Evolutionary conservation across 1,140 invertebrate genomes (phyloP), one percentile per base, ranked within the genome.

Genomic region (Papilio polytes): DNA sequence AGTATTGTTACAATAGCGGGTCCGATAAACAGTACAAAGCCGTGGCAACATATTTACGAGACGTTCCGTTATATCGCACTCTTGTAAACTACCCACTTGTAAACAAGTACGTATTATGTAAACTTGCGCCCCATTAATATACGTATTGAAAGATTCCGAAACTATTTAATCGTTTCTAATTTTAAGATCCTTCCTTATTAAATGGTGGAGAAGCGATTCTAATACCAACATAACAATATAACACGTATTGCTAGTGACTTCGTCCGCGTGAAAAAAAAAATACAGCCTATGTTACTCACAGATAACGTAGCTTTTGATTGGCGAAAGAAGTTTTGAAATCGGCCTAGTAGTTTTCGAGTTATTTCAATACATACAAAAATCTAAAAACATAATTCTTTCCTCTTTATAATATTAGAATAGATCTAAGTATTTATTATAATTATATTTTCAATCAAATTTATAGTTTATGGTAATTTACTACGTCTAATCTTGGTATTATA

Each of bases 11-110:
- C 26, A 66, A 31, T 31, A 26, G 63, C 22, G 2, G 2, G 13
- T 31, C 63, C 15, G 9, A 31, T 66, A 66, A 66, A 66, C 63
- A 66, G 12, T 26, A 31, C 12, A 66, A 12, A 36, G 13, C 3
- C 12, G 63, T 31, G 63, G 63, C 13, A 70, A 70, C 63, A 6
- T 70, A 70, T 70, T 70, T 70, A 70, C 63, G 63, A 70, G 63
- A 63, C 59, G 59, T 70, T 31, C 31, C 20, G 26, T 70, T 70
- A 70, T 15, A 70, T 26, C 63, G 26, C 63, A 31, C 63, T 31
- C 63, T 26, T 66, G 63, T 66, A 66, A 66, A 66, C 22, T 66
- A 63, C 20, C 12, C 26, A 66, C 63, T 15, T 70, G 63, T 70
- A 70, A 70, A 70, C 63, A 70, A 1, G 26, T 70, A 70, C 26